phyloP scores from a whole-genome alignment of 2,888 invertebrate genomes.

The Tenthredo mesomela region DNA sequence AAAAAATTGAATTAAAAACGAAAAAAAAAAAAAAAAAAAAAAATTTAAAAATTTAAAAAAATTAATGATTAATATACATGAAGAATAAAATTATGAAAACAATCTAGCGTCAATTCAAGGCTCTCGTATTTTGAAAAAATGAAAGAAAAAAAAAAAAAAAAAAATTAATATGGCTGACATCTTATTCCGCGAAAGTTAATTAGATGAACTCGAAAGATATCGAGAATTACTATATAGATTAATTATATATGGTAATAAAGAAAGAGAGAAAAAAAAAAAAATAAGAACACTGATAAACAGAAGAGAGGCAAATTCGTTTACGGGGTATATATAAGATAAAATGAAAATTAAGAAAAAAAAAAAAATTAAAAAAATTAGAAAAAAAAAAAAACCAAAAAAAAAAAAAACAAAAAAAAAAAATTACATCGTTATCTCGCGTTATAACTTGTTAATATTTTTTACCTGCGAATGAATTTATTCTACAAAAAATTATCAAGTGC shows the following conservation, averaged over 20 bases:
- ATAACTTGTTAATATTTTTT: not conserved
- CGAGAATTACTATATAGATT: too few species aligned
- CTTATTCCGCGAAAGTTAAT: not conserved
- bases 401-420: not conserved
- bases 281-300: not conserved
- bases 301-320: not conserved
- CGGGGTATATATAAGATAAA: not conserved
- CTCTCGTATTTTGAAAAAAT: constrained; percentile 19
- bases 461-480: not conserved
- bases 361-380: not conserved
- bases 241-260: too few species aligned
- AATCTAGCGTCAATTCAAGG: constrained; percentile 44
- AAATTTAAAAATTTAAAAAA: too few species aligned
- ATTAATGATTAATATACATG: constrained; percentile 5
- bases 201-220: too few species aligned
- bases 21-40: constrained; percentile 40
- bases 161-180: not conserved
- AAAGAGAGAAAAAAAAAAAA: not conserved
- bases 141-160: too few species aligned
- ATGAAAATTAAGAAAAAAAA: not conserved
- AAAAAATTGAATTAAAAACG: constrained; percentile 21
- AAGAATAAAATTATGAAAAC: constrained; percentile 12
- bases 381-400: not conserved
- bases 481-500: not conserved
- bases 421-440: constrained; percentile 8